Evolutionary conservation across 2,888 invertebrate species (phyloP), one percentile per base, ranked within the genome.

Genomic region (Drosophila infuscata): DNA sequence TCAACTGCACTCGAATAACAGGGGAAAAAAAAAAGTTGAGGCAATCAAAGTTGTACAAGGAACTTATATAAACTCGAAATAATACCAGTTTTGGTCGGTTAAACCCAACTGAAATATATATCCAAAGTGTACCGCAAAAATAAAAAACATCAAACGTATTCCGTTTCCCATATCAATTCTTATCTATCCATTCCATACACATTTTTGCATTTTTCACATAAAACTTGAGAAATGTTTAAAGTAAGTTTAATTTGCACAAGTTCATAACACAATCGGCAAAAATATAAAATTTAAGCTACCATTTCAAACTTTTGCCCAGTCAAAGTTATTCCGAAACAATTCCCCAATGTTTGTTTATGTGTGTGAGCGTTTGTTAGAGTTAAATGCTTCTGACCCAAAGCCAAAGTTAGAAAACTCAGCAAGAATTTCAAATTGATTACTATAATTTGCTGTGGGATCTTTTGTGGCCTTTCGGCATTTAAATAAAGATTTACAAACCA

Each of bases 291-390:
- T 87, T 75, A 78, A 78, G 65, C 74, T 41, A 48, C 49, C 58
- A 70, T 70, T 80, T 74, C 70, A 80, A 88, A 88, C 72, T 85
- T 85, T 82, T 60, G 74, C 59, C 43, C 33, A 43, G 43, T 57
- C 62, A 83, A 80, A 83, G 59, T 83, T 85, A 51, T 59, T 30
- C 66, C 36, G 60, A 60, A 54, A 60, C 67, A 72, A 79, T 62
- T 79, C 74, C 77, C 72, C 62, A 76, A 76, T 17, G 20, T 12
- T 4, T 51, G 57, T 59, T 25, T 35, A 38, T 60, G 33, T 56
- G 58, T 52, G 58, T 53, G 63, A 62, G 51, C 59, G 57, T 59
- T 64, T 61, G 51, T 61, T 53, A 25, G 56, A 52, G 65, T 67
- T 75, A 70, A 67, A 65, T 69, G 78, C 76, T 54, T 76, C 70